Percentiles rank a stretch among this genome's conserved stretches.
Evolutionary conservation across 2,888 invertebrate species (phyloP).

Genomic region (Mesorhabditis spiculigera): DNA sequence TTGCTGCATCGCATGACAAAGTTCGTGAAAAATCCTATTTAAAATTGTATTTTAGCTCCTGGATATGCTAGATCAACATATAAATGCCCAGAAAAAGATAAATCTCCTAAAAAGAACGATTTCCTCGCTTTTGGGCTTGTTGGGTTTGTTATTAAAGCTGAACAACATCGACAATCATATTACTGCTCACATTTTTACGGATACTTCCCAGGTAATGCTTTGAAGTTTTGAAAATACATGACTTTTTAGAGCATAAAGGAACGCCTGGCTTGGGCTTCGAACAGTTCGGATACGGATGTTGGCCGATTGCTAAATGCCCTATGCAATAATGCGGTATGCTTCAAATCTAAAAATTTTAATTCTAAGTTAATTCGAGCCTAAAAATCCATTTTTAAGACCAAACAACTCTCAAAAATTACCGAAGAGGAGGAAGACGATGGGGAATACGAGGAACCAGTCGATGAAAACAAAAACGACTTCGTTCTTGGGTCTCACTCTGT

Average conservation of each 20-base stretch:
- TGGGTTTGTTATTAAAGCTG: neutral
- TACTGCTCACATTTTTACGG: neutral
- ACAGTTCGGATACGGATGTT: neutral
- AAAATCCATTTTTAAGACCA: neutral
- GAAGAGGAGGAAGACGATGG: slow-evolving; percentile 4
- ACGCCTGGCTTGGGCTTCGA: neutral
- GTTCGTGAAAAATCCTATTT: neutral
- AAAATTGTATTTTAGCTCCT: neutral
- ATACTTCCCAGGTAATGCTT: neutral
- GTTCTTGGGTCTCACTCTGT: neutral
- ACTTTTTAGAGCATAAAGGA: neutral
- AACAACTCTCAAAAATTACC: neutral
- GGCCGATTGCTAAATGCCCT: neutral
- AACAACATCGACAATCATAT: neutral
- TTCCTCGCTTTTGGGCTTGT: neutral
- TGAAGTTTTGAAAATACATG: neutral
- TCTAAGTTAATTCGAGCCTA: no score
- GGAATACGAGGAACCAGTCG: neutral
- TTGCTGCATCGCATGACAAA: neutral
- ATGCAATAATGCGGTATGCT: neutral
- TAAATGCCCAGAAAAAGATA: neutral
- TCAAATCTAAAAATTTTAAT: no score
- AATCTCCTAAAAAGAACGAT: neutral
- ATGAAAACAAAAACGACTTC: neutral
- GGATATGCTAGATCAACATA: neutral